These are phyloP conservation scores for Steinernema feltiae DNA, from an alignment of 1,140 invertebrate species.

Conservation along the genomic window DNA sequence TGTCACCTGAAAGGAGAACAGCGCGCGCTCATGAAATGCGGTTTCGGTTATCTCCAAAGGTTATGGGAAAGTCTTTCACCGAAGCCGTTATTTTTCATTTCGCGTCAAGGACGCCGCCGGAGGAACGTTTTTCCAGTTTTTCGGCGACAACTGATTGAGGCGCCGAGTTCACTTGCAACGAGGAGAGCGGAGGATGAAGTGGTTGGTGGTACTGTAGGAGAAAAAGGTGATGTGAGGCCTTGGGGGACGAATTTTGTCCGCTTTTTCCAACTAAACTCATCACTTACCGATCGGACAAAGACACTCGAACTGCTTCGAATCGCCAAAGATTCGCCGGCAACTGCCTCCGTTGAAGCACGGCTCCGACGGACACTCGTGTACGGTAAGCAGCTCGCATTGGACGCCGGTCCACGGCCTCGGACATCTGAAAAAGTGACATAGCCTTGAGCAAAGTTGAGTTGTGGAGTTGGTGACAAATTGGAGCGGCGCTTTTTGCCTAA, in stretches of 20 bases:
- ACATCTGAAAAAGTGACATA: background rate
- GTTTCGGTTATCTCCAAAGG: constrained; percentile 15
- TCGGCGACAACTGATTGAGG: background rate
- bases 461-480: constrained; percentile 4
- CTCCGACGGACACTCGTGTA: constrained; percentile 5
- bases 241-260: background rate
- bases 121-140: background rate
- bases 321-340: background rate
- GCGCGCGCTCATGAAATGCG: background rate
- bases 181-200: too few species aligned
- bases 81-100: constrained; percentile 14
- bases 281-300: background rate
- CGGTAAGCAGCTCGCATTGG: background rate
- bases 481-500: background rate
- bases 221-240: background rate
- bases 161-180: background rate
- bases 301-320: background rate
- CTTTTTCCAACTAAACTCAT: background rate
- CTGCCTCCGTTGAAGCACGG: constrained; percentile 4
- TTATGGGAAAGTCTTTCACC: constrained; percentile 10
- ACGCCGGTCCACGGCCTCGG: background rate
- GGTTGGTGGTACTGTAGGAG: background rate
- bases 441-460: background rate
- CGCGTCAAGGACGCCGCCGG: background rate
- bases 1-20: background rate